phyloP scores from a whole-genome alignment of 2,113 vertebrate genomes.

The Phainopepla nitens region DNA sequence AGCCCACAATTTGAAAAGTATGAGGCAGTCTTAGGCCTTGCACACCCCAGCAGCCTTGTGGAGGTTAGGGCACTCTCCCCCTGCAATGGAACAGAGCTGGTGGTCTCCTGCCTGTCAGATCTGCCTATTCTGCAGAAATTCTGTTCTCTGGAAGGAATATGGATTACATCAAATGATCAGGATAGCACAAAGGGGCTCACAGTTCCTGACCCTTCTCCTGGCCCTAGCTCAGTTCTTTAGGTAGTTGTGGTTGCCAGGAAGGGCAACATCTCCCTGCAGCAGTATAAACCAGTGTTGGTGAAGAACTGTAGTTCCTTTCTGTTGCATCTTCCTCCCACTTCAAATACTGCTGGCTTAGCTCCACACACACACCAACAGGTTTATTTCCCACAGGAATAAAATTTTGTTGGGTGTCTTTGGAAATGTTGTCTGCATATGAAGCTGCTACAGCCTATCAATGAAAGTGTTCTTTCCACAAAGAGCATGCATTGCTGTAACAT shows the following conservation, averaged over 20 bases:
- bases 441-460: neutral
- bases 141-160: neutral
- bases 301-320: neutral
- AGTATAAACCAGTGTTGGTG: neutral
- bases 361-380: neutral
- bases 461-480: neutral
- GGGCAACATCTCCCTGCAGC: neutral
- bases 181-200: neutral
- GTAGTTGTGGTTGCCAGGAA: neutral
- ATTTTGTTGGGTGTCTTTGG: neutral
- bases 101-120: neutral
- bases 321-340: neutral
- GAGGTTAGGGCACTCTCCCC: neutral
- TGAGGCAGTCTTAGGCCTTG: neutral
- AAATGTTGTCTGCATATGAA: neutral
- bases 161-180: neutral
- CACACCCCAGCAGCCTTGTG: neutral
- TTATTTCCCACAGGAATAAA: neutral
- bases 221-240: neutral
- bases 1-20: neutral
- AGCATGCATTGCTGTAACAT: neutral
- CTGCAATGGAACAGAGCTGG: rapidly evolving
- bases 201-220: neutral
- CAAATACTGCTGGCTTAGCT: neutral
- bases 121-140: neutral